phyloP scores from a whole-genome alignment of 2,113 vertebrate genomes.

The Oceanodroma tethys region DNA sequence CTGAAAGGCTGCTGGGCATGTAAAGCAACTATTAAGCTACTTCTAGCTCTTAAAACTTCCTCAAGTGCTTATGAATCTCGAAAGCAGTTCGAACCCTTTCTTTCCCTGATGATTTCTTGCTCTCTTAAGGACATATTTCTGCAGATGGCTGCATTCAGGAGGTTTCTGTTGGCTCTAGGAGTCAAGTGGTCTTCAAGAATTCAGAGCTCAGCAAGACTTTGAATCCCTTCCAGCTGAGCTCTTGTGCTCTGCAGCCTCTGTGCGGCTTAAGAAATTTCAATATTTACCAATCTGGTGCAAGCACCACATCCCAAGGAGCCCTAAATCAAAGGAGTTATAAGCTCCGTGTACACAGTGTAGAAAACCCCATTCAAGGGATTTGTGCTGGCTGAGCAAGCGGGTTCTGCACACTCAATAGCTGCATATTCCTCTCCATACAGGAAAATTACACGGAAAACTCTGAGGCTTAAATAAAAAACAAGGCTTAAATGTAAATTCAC shows the following conservation, averaged over 20 bases:
- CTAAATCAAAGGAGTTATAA: background rate
- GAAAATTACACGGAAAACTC: background rate
- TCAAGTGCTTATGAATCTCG: background rate
- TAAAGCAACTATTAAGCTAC: background rate
- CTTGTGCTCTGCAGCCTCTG: background rate
- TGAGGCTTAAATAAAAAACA: background rate
- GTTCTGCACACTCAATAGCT: background rate
- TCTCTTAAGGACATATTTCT: background rate
- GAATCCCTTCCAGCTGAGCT: background rate
- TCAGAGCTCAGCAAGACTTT: background rate
- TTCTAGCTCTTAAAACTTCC: background rate
- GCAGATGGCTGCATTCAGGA: background rate
- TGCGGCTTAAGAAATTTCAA: background rate
- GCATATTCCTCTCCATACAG: background rate
- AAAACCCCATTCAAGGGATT: background rate
- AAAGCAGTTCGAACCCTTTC: background rate
- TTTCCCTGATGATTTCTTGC: background rate
- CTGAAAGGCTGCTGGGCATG: background rate
- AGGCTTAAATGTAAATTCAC: background rate
- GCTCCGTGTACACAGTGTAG: accelerated
- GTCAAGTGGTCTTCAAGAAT: conserved; percentile 6
- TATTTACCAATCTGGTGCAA: background rate
- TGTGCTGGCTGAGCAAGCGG: background rate
- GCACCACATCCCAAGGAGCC: background rate
- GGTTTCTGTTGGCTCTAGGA: background rate